Evolutionary conservation across 2,888 invertebrate genomes (phyloP).

Genomic region (Lycia hirtaria): DNA sequence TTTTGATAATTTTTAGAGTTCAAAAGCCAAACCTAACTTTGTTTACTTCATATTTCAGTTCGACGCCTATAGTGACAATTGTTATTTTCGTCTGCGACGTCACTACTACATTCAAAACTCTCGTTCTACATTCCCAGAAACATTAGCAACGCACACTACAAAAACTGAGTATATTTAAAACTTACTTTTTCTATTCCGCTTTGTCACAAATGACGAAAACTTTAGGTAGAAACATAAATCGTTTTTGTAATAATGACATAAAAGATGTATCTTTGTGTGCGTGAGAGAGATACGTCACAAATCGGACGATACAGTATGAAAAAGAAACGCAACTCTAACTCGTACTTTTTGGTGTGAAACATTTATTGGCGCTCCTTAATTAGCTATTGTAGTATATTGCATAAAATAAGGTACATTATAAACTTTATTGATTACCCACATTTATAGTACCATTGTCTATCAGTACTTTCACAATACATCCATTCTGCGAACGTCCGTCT

Average conservation of each 20-base stretch:
- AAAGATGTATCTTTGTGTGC: slow-evolving; percentile 16
- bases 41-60: slow-evolving; percentile 15
- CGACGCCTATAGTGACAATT: slow-evolving; percentile 39
- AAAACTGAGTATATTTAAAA: slow-evolving; percentile 43
- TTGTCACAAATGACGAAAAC: slow-evolving; percentile 43
- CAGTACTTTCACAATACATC: too few species aligned
- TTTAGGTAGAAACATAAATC: slow-evolving; percentile 29
- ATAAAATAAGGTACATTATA: too few species aligned
- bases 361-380: too few species aligned
- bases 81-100: slow-evolving; percentile 37
- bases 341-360: not conserved
- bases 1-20: too few species aligned
- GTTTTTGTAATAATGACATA: slow-evolving; percentile 47
- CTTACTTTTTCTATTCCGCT: slow-evolving; percentile 55
- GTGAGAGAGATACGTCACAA: slow-evolving; percentile 43
- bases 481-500: too few species aligned
- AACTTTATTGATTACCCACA: too few species aligned
- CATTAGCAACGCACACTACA: slow-evolving; percentile 54
- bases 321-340: not conserved
- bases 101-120: too few species aligned
- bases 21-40: slow-evolving; percentile 2
- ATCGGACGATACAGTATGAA: slow-evolving; percentile 38
- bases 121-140: slow-evolving; percentile 55
- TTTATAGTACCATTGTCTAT: too few species aligned
- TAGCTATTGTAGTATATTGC: too few species aligned